Evolutionary conservation across 2,113 vertebrate genomes (phyloP).

Genomic region (Peucedramus taeniatus): DNA sequence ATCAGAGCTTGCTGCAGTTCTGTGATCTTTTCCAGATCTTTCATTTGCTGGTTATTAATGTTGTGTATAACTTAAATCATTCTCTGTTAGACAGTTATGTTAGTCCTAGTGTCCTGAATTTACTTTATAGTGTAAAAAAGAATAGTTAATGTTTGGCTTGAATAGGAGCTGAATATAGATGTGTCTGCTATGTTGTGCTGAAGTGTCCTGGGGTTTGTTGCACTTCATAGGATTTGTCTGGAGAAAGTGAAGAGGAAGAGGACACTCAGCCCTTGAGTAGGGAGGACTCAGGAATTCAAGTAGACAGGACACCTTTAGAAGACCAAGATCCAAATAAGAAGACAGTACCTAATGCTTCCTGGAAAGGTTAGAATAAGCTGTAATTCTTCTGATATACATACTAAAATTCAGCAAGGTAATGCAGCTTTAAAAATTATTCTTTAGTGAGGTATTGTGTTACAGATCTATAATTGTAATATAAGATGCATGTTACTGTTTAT

Average conservation of each 20-base stretch:
- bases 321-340: constrained; percentile 84
- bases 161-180: neutral
- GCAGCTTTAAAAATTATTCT: neutral
- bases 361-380: constrained; percentile 71
- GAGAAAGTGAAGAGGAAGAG: constrained; percentile 89
- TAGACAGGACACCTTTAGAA: constrained; percentile 91
- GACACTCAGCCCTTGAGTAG: constrained; percentile 88
- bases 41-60: neutral
- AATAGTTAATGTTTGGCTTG: neutral
- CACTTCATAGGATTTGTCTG: constrained; percentile 86
- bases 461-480: neutral
- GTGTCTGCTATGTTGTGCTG: neutral
- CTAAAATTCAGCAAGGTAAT: neutral
- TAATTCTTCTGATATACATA: neutral
- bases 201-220: neutral
- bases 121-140: neutral
- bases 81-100: neutral
- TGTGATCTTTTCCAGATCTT: neutral
- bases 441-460: neutral
- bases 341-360: constrained; percentile 59
- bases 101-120: neutral
- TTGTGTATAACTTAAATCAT: neutral
- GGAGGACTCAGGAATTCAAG: constrained; percentile 95
- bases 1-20: neutral
- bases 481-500: neutral